Evolutionary conservation across 2,113 vertebrate genomes (phyloP).

Genomic region (Oenanthe oenanthe): DNA sequence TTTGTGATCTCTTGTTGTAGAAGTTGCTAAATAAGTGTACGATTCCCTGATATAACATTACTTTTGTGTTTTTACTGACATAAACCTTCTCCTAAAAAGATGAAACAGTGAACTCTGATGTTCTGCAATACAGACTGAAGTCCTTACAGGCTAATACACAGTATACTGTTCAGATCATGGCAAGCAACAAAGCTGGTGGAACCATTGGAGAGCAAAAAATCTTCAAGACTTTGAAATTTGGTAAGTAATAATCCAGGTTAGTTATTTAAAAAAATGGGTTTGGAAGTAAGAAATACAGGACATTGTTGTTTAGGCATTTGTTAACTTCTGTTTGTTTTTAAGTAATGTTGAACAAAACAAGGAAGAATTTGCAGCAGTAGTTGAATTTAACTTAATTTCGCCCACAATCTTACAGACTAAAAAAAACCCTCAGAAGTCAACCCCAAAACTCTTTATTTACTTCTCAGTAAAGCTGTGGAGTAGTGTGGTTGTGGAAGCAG

Average conservation of each 20-base stretch:
- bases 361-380: not conserved
- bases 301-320: not conserved
- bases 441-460: not conserved
- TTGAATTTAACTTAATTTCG: not conserved
- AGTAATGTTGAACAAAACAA: not conserved
- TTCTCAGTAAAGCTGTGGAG: not conserved
- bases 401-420: not conserved
- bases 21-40: not conserved
- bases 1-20: not conserved
- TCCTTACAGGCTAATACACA: constrained; percentile 73
- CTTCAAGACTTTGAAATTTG: constrained; percentile 79
- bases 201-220: constrained; percentile 34
- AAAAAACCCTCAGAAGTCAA: not conserved
- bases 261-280: not conserved
- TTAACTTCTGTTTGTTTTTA: not conserved
- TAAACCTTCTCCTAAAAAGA: constrained; percentile 70
- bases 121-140: constrained; percentile 61
- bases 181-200: constrained; percentile 73
- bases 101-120: constrained; percentile 65
- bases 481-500: not conserved
- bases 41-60: not conserved
- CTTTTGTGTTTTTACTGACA: not conserved
- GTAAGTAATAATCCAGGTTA: constrained; percentile 72
- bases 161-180: constrained; percentile 77
- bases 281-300: not conserved